phyloP scores from a whole-genome alignment of 2,797 vertebrate species.

The Alauda arvensis region DNA sequence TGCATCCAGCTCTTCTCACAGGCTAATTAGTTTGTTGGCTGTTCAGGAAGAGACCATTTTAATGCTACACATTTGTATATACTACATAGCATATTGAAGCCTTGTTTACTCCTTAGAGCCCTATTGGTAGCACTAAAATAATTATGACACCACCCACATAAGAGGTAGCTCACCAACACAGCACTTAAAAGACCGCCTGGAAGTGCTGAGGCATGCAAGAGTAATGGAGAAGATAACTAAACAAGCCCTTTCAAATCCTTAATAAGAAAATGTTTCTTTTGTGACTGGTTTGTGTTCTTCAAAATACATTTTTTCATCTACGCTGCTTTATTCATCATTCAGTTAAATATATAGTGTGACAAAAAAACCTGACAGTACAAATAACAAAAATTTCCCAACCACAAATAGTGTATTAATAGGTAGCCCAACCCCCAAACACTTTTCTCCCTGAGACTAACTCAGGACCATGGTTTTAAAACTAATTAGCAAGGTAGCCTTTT shows the following conservation, averaged over 20 bases:
- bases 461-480: neutral
- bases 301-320: neutral
- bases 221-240: neutral
- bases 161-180: neutral
- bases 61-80: neutral
- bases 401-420: neutral
- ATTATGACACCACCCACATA: conserved; percentile 9
- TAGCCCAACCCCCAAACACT: neutral
- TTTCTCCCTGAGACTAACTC: neutral
- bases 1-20: neutral
- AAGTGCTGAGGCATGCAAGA: neutral
- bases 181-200: conserved; percentile 2
- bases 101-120: neutral
- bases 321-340: neutral
- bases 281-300: neutral
- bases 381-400: neutral
- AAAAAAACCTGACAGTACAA: neutral
- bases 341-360: neutral
- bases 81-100: neutral
- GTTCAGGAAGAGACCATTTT: neutral
- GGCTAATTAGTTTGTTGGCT: neutral
- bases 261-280: neutral
- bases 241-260: neutral
- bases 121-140: neutral
- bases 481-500: neutral